Percentiles rank a stretch among this genome's conserved stretches.
These are phyloP conservation scores for Drosophila nigritarsus DNA, from an alignment of 2,888 invertebrate species.

Conservation along the genomic window DNA sequence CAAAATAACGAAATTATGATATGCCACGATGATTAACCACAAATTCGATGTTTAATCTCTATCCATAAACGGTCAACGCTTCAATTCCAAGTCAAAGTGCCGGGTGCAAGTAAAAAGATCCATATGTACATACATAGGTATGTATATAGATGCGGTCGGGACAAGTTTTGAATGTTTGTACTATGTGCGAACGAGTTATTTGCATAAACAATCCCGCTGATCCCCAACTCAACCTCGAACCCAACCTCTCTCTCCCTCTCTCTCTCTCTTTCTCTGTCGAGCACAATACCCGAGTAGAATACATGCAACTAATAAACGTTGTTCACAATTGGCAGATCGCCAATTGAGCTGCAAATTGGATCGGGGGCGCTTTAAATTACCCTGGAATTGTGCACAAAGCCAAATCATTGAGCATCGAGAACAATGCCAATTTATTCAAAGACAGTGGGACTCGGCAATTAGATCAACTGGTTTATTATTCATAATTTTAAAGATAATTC, in stretches of 20 bases:
- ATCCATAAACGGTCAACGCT: constrained; percentile 22
- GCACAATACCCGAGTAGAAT: not conserved
- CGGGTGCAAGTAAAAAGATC: constrained; percentile 16
- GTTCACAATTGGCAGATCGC: constrained; percentile 22
- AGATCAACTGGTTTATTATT: not conserved
- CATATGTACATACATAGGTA: constrained; percentile 25
- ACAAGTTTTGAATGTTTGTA: constrained; percentile 12
- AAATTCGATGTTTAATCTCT: constrained; percentile 10
- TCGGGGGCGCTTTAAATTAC: constrained; percentile 14
- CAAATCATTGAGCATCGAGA: constrained; percentile 1
- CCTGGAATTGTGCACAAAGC: constrained; percentile 18
- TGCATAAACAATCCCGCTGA: constrained; percentile 56
- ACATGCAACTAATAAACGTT: not conserved
- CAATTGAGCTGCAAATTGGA: constrained; percentile 19
- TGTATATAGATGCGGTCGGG: constrained; percentile 23
- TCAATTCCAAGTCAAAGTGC: constrained; percentile 7
- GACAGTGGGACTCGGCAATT: not conserved
- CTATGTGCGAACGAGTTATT: constrained; percentile 26
- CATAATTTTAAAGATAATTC: not conserved
- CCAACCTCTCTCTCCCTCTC: not conserved
- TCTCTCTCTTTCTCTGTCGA: not conserved
- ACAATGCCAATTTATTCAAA: constrained; percentile 16
- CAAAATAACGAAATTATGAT: not conserved
- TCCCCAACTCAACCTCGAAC: constrained; percentile 33
- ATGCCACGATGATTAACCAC: constrained; percentile 11